These are phyloP conservation scores for Bombus polaris DNA, from an alignment of 1,140 invertebrate genomes.

Conservation along the genomic window DNA sequence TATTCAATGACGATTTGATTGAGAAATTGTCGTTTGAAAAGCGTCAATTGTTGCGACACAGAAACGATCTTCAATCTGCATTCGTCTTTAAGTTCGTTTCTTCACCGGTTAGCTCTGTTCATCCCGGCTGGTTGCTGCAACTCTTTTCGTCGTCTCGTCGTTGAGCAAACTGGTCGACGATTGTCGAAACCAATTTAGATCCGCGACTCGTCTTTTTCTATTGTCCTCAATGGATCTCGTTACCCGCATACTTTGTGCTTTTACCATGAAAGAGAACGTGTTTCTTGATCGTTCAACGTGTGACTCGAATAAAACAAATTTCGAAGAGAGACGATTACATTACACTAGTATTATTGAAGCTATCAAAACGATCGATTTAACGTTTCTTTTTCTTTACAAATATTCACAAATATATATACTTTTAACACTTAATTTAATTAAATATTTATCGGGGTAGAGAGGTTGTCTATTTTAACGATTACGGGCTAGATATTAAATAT, in stretches of 20 bases:
- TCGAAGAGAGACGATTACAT: neutral
- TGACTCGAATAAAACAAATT: neutral
- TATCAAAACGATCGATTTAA: too few relatives aligned
- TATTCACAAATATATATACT: too few relatives aligned
- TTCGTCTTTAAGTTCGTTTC: constrained; percentile 35
- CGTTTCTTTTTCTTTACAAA: too few relatives aligned
- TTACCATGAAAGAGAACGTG: neutral
- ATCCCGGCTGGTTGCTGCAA: constrained; percentile 28
- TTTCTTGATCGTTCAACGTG: neutral
- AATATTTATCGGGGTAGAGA: too few relatives aligned
- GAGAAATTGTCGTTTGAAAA: constrained; percentile 8
- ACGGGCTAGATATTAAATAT: too few relatives aligned
- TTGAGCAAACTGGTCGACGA: constrained; percentile 45
- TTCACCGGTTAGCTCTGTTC: constrained; percentile 30
- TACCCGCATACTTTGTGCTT: constrained; percentile 12
- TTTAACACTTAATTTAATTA: too few relatives aligned
- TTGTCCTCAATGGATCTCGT: constrained; percentile 32
- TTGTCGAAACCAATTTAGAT: constrained; percentile 61
- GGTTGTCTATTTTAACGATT: too few relatives aligned
- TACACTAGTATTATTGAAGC: too few relatives aligned
- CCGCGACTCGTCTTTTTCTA: constrained; percentile 37
- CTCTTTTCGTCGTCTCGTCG: constrained; percentile 30
- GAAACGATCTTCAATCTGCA: constrained; percentile 25
- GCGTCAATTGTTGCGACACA: constrained; percentile 21
- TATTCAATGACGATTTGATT: neutral